phyloP scores from a whole-genome alignment of 2,888 invertebrate species.

The Drymonia ruficornis region DNA sequence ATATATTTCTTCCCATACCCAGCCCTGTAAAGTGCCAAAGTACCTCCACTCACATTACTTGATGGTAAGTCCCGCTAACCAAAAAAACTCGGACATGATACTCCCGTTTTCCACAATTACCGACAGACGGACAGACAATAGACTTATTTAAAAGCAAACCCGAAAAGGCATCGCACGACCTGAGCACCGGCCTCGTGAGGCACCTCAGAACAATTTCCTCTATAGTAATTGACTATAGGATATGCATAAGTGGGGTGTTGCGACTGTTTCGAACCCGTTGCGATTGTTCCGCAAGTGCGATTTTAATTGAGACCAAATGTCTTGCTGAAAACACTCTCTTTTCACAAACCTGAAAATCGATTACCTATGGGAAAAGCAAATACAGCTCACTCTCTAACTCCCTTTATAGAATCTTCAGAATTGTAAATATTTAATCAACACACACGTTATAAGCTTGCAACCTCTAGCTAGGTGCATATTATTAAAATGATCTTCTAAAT shows the following conservation, averaged over 20 bases:
- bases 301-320: not conserved
- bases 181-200: constrained; percentile 41
- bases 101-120: constrained; percentile 32
- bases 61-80: not conserved
- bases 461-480: too few relatives aligned
- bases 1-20: too few relatives aligned
- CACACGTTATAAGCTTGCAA: too few relatives aligned
- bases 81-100: constrained; percentile 2
- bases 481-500: too few relatives aligned
- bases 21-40: too few relatives aligned
- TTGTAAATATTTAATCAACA: too few relatives aligned
- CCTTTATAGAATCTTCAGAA: too few relatives aligned
- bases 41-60: not conserved
- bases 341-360: too few relatives aligned
- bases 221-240: constrained; percentile 71
- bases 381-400: too few relatives aligned
- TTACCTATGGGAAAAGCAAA: too few relatives aligned
- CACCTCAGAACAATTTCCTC: constrained; percentile 64
- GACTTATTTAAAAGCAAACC: constrained; percentile 56
- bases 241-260: constrained; percentile 65
- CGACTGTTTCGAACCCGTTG: constrained; percentile 23
- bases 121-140: constrained; percentile 54
- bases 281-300: not conserved
- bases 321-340: too few relatives aligned
- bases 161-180: constrained; percentile 71